These are phyloP conservation scores for Mesochorus sp. DNA, from an alignment of 2,888 invertebrate genomes.

Conservation along the genomic window DNA sequence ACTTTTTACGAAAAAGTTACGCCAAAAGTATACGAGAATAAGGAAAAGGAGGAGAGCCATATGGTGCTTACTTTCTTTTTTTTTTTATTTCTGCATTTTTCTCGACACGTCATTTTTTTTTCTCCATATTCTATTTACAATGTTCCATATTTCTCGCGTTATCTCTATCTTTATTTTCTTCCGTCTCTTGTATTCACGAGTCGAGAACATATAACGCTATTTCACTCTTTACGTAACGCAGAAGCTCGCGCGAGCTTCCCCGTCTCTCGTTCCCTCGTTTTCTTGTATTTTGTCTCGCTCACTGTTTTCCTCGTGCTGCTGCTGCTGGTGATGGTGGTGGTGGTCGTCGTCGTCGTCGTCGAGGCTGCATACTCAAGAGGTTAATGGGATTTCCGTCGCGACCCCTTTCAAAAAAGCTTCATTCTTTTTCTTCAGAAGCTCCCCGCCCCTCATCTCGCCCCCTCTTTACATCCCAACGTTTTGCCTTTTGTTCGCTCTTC, in stretches of 20 bases:
- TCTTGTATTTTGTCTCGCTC: conserved; percentile 42
- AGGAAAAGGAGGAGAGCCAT: no score
- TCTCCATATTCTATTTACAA: not conserved
- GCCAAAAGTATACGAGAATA: no score
- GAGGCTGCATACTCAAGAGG: conserved; percentile 59
- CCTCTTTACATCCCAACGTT: not conserved
- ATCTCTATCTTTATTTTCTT: not conserved
- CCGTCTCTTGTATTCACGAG: conserved; percentile 23
- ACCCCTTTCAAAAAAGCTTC: conserved; percentile 48
- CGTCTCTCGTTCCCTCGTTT: conserved; percentile 18
- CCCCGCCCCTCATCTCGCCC: conserved; percentile 13
- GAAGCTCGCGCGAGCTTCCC: conserved; percentile 50
- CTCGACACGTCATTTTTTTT: not conserved
- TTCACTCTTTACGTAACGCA: conserved; percentile 66
- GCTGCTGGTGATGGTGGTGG: not conserved
- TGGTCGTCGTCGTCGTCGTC: conserved; percentile 2
- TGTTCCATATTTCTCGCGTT: not conserved
- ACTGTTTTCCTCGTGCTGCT: not conserved
- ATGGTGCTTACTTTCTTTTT: not conserved
- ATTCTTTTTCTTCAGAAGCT: conserved; percentile 52
- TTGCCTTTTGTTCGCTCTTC: conserved; percentile 45
- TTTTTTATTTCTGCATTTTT: not conserved
- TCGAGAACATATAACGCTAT: conserved; percentile 66
- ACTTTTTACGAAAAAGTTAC: conserved; percentile 59
- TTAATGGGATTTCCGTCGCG: conserved; percentile 68